Percentiles rank a stretch among this genome's conserved stretches.
Evolutionary conservation across 2,113 vertebrate genomes (phyloP).

Genomic region (Hippocampus mohnikei): DNA sequence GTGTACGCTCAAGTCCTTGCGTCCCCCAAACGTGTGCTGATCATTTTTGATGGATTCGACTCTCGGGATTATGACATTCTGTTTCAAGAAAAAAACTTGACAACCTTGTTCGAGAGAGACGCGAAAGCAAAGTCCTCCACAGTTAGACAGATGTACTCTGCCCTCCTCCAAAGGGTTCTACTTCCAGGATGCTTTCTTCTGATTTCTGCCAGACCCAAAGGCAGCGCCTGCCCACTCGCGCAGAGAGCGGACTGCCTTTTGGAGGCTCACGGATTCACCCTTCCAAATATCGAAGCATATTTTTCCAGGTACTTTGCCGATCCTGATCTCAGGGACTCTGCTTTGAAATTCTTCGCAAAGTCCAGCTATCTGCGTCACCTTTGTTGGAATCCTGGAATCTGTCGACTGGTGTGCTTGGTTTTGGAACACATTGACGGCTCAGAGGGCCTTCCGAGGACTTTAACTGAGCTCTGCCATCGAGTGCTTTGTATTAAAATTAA

Average conservation of each 20-base stretch:
- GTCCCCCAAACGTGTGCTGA: constrained; percentile 77
- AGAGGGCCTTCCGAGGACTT: constrained; percentile 73
- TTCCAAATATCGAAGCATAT: constrained; percentile 71
- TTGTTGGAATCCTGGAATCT: constrained; percentile 81
- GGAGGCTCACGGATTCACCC: constrained; percentile 80
- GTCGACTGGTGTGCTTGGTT: constrained; percentile 76
- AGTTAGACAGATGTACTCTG: constrained; percentile 75
- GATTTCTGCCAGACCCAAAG: constrained; percentile 77
- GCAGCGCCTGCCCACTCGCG: constrained; percentile 73
- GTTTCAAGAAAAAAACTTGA: constrained; percentile 57
- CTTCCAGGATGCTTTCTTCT: constrained; percentile 83
- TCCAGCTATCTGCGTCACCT: constrained; percentile 74
- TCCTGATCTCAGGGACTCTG: constrained; percentile 23
- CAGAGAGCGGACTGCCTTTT: constrained; percentile 78
- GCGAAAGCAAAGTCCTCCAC: constrained; percentile 47
- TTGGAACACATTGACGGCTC: constrained; percentile 54
- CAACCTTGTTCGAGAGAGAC: constrained; percentile 36
- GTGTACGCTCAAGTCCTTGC: constrained; percentile 75
- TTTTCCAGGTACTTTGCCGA: constrained; percentile 73
- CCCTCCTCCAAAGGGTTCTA: constrained; percentile 81
- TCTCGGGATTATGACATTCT: constrained; percentile 74
- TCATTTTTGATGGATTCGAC: constrained; percentile 88
- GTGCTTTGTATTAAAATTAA: constrained; percentile 57
- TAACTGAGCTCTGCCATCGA: constrained; percentile 76
- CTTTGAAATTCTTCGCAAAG: constrained; percentile 60